These are phyloP conservation scores for Planiliza haematocheilus DNA, from an alignment of 2,113 vertebrate species.

Conservation along the genomic window DNA sequence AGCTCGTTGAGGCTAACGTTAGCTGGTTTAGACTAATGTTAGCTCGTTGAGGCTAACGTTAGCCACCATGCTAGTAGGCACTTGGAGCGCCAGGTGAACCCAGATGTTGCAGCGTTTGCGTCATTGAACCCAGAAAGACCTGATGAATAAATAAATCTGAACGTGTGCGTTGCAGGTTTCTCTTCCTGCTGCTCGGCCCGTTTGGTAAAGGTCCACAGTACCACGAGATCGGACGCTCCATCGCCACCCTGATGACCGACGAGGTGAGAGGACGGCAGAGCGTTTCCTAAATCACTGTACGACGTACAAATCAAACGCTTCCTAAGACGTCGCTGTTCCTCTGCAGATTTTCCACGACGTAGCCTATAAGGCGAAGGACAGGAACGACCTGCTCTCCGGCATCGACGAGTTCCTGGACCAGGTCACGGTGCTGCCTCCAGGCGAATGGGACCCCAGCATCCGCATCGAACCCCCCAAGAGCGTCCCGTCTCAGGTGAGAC, in stretches of 20 bases:
- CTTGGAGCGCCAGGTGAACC: too few species aligned
- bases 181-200: constrained; percentile 94
- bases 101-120: too few species aligned
- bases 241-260: constrained; percentile 97
- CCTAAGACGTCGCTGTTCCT: not conserved
- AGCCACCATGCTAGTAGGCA: too few species aligned
- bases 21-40: too few species aligned
- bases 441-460: constrained; percentile 98
- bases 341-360: constrained; percentile 95
- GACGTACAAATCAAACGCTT: not conserved
- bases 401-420: constrained; percentile 99
- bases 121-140: not conserved
- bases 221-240: constrained; percentile 97
- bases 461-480: constrained; percentile 97
- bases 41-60: too few species aligned
- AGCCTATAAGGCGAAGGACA: constrained; percentile 96
- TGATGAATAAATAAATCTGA: not conserved
- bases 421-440: constrained; percentile 96
- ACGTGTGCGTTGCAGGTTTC: constrained; percentile 83
- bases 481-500: constrained; percentile 94
- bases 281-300: too few species aligned
- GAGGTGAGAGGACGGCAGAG: constrained; percentile 82
- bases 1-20: too few species aligned
- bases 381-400: constrained; percentile 94
- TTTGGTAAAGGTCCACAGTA: constrained; percentile 94